Conservation (phyloP, 2,888 invertebrate species). For the Luffia ferchaultella region DNA sequence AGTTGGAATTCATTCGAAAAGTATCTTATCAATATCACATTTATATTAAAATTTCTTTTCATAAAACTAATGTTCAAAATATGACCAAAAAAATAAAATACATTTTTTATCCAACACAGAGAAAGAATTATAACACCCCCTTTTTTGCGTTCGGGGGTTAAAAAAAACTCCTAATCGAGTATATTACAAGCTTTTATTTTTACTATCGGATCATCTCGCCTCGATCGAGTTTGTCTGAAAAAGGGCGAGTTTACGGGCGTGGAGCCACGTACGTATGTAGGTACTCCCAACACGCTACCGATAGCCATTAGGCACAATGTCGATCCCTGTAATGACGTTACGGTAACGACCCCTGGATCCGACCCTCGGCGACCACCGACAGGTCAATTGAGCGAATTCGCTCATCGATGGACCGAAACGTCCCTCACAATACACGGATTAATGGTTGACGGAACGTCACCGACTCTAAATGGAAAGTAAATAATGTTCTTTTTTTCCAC, state of each 20-base stretch:
- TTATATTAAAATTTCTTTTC: background rate
- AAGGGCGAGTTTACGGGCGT: background rate
- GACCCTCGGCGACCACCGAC: background rate
- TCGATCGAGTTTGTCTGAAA: background rate
- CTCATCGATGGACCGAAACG: background rate
- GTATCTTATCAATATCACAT: background rate
- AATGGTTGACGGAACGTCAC: background rate
- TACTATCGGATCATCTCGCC: background rate
- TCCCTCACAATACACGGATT: background rate
- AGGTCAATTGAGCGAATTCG: background rate
- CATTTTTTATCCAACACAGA: background rate
- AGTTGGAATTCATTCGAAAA: no score
- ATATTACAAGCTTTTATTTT: background rate
- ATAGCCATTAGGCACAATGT: background rate
- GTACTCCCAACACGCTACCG: background rate
- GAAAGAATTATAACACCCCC: no score
- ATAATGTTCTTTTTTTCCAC: no score
- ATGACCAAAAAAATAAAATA: background rate
- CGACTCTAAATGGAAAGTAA: background rate
- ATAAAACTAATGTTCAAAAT: background rate
- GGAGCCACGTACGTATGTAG: background rate
- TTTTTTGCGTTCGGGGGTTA: no score
- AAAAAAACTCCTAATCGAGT: background rate
- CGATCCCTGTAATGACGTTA: background rate
- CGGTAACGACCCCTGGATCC: background rate